phyloP scores from a whole-genome alignment of 2,888 invertebrate genomes.

The Conomelus anceps region DNA sequence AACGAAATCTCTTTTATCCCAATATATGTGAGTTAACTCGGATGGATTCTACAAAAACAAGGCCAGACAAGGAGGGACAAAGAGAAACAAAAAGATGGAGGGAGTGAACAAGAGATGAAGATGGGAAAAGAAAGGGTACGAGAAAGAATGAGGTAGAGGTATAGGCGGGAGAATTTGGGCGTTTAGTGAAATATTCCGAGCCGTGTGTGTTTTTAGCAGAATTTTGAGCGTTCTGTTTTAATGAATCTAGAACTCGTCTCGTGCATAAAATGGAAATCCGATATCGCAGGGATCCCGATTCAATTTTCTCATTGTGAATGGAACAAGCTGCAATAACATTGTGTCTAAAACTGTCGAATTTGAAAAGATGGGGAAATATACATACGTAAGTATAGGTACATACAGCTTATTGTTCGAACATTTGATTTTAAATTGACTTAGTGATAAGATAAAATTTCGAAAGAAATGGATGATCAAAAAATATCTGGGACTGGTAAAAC shows the following conservation, averaged over 20 bases:
- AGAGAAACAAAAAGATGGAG: too few relatives aligned
- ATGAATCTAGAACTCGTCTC: neutral
- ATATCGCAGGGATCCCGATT: neutral
- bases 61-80: neutral
- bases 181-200: neutral
- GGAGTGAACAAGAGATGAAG: neutral
- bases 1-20: neutral
- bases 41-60: neutral
- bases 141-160: neutral
- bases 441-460: too few relatives aligned
- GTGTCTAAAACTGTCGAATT: neutral
- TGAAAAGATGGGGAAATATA: neutral
- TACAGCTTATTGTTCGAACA: too few relatives aligned
- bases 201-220: neutral
- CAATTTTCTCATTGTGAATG: neutral
- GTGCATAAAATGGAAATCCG: neutral
- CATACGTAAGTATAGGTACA: neutral
- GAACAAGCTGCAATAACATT: neutral
- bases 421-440: too few relatives aligned
- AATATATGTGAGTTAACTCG: neutral
- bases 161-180: neutral
- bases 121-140: neutral
- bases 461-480: too few relatives aligned
- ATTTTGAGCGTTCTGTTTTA: neutral
- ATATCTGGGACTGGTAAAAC: too few relatives aligned